phyloP scores from a whole-genome alignment of 2,888 invertebrate genomes.

The Panorpa germanica region DNA sequence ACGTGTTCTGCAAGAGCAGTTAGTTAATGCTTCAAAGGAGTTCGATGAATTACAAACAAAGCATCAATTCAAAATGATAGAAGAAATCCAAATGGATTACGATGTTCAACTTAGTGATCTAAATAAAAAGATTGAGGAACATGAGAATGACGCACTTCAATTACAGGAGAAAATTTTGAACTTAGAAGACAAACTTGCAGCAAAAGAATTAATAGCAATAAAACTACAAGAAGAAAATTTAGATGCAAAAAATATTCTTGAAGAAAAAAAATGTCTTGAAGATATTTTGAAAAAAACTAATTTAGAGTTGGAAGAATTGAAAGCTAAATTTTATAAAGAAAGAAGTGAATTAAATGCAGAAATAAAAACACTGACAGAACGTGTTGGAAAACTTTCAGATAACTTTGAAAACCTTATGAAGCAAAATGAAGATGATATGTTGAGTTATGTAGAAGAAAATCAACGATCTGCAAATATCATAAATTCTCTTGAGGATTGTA shows the following conservation, averaged over 20 bases:
- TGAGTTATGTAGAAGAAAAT: constrained; percentile 19
- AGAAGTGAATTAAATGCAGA: constrained; percentile 13
- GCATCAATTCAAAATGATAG: too few relatives aligned
- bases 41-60: too few relatives aligned
- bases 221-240: constrained; percentile 10
- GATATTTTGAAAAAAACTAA: background rate
- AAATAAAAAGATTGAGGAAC: constrained; percentile 6
- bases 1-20: constrained; percentile 20
- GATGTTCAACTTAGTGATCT: constrained; percentile 16
- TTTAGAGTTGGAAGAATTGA: constrained; percentile 1
- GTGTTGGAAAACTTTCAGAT: constrained; percentile 16
- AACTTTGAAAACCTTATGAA: constrained; percentile 18
- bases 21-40: too few relatives aligned
- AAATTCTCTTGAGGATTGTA: constrained; percentile 20
- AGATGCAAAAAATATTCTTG: constrained; percentile 8
- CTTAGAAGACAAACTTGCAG: constrained; percentile 17
- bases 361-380: constrained; percentile 15
- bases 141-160: constrained; percentile 9
- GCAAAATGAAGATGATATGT: constrained; percentile 21
- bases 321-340: constrained; percentile 9
- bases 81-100: constrained; percentile 16
- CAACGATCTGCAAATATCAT: constrained; percentile 19
- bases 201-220: constrained; percentile 16
- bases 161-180: constrained; percentile 10
- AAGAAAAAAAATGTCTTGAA: constrained; percentile 1